Conservation (phyloP, 1,140 invertebrate genomes). For the Drosophila insularis region DNA sequence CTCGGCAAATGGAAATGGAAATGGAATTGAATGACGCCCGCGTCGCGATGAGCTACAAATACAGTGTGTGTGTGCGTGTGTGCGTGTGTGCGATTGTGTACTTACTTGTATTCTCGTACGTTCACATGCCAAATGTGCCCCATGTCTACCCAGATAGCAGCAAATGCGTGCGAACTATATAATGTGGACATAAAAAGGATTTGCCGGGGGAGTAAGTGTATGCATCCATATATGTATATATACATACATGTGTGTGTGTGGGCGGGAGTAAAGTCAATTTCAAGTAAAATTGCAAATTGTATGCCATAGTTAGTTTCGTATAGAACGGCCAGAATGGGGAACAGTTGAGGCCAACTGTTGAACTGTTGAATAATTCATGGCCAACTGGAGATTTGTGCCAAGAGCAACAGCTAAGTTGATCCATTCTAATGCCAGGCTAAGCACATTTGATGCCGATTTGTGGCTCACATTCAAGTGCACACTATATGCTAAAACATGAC, state of each 20-base stretch:
- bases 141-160: conserved; percentile 7
- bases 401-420: conserved; percentile 29
- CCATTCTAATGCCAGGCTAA: conserved; percentile 55
- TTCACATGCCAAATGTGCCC: conserved; percentile 54
- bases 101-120: conserved; percentile 9
- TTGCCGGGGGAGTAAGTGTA: conserved; percentile 56
- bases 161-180: conserved; percentile 76
- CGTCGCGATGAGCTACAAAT: conserved; percentile 29
- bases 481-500: conserved; percentile 35
- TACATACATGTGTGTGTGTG: conserved; percentile 13
- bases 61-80: neutral
- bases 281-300: conserved; percentile 69
- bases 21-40: conserved; percentile 75
- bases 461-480: conserved; percentile 72
- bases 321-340: neutral
- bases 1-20: conserved; percentile 61
- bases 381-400: conserved; percentile 71
- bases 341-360: conserved; percentile 39
- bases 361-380: conserved; percentile 79
- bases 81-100: neutral
- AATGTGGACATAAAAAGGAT: conserved; percentile 82
- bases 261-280: conserved; percentile 48
- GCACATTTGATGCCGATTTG: conserved; percentile 72
- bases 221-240: neutral
- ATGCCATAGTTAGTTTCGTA: conserved; percentile 51